phyloP scores from a whole-genome alignment of 2,797 vertebrate genomes.

The Halcyon smyrnensis region DNA sequence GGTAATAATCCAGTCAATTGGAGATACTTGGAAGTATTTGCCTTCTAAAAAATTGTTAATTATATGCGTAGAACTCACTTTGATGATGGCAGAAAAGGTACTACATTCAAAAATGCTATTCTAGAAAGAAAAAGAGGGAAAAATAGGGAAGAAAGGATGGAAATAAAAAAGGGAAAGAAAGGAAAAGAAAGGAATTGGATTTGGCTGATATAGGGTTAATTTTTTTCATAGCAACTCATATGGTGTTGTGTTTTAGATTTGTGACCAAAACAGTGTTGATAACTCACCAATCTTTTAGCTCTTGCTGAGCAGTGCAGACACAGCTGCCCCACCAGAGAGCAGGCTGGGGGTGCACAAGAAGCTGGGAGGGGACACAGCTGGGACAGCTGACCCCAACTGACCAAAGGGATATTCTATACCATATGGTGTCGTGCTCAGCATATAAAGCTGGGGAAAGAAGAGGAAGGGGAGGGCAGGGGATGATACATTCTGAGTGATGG shows the following conservation, averaged over 20 bases:
- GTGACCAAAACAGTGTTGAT: neutral
- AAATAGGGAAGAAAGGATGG: neutral
- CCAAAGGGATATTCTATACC: neutral
- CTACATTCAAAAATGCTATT: neutral
- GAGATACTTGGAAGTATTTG: neutral
- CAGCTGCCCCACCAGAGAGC: rapidly evolving
- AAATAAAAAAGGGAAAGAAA: neutral
- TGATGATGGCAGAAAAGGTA: neutral
- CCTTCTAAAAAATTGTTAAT: neutral
- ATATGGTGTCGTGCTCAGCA: neutral
- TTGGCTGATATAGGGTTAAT: neutral
- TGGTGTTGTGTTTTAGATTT: neutral
- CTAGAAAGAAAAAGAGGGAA: neutral
- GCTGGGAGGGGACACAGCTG: neutral
- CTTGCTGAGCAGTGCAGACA: neutral
- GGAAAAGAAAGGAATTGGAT: neutral
- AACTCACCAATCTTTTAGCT: neutral
- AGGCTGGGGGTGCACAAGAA: neutral
- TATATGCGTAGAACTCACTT: neutral
- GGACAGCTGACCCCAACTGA: neutral
- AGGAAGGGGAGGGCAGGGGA: too few relatives aligned
- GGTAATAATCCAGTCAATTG: neutral
- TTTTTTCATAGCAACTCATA: neutral
- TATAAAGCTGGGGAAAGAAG: neutral
- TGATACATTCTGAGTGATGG: neutral